These are phyloP conservation scores for Melipona quadrifasciata DNA, from an alignment of 1,140 invertebrate species.

Conservation along the genomic window DNA sequence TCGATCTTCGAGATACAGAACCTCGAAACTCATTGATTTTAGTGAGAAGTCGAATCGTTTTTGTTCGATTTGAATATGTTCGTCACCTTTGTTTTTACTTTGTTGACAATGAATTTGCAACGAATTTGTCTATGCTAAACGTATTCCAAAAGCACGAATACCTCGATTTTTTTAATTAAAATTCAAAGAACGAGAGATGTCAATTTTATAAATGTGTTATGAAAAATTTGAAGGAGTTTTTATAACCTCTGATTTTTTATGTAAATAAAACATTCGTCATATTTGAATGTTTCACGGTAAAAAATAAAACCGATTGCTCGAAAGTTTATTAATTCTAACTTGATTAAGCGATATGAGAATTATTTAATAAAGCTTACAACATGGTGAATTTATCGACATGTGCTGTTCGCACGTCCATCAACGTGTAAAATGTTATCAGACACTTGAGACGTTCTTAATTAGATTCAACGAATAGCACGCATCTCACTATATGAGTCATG, in stretches of 20 bases:
- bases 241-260: not conserved
- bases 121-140: not conserved
- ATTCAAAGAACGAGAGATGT: not conserved
- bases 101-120: not conserved
- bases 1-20: conserved; percentile 6
- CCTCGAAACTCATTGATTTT: conserved; percentile 21
- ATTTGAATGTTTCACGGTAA: not conserved
- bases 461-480: not conserved
- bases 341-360: not conserved
- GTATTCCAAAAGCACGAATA: not conserved
- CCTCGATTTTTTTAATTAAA: not conserved
- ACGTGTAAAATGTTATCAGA: not conserved
- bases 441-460: not conserved
- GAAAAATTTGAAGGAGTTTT: not conserved
- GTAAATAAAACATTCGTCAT: not conserved
- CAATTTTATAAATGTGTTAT: not conserved
- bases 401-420: not conserved
- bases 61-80: conserved; percentile 8
- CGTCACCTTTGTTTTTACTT: not conserved
- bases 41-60: not conserved
- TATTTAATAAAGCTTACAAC: not conserved
- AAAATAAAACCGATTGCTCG: not conserved
- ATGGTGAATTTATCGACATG: not conserved
- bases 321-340: not conserved
- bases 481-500: conserved; percentile 36